phyloP scores from a whole-genome alignment of 2,797 vertebrate genomes.

The Aplochiton taeniatus region DNA sequence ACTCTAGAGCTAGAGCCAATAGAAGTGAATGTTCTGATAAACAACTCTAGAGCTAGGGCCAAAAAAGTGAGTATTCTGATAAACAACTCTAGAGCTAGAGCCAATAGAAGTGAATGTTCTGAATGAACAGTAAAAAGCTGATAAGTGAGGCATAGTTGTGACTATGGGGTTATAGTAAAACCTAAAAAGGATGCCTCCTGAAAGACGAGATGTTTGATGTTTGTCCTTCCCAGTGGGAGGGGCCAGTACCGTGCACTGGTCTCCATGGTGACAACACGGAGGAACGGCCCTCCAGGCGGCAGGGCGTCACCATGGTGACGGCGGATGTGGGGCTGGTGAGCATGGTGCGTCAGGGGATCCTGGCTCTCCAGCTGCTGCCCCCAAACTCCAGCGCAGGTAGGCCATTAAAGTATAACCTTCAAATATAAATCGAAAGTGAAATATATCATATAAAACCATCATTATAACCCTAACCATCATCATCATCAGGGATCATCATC shows the following conservation, averaged over 20 bases:
- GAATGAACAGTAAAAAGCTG: background rate
- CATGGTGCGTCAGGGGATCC: slow-evolving; percentile 95
- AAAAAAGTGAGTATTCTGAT: no score
- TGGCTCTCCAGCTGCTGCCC: slow-evolving; percentile 93
- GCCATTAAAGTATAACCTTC: slow-evolving; percentile 17
- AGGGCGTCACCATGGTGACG: slow-evolving; percentile 88
- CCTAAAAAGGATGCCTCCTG: no score
- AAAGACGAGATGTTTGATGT: no score
- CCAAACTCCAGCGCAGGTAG: slow-evolving; percentile 95
- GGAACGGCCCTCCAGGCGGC: slow-evolving; percentile 72
- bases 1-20: no score
- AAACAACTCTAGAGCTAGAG: no score
- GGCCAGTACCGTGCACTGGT: slow-evolving; percentile 64
- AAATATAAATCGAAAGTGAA: background rate
- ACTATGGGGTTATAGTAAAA: no score
- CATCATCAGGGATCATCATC: slow-evolving; percentile 95
- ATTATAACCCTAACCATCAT: no score
- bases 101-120: background rate
- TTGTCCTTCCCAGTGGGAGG: slow-evolving; percentile 67
- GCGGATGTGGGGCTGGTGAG: slow-evolving; percentile 94
- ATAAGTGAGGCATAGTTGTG: no score
- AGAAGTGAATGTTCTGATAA: background rate
- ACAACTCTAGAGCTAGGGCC: no score
- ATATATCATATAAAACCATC: background rate
- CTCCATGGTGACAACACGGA: slow-evolving; percentile 66